Conservation (phyloP, 2,113 vertebrate species). For the Pundamilia nyererei region DNA sequence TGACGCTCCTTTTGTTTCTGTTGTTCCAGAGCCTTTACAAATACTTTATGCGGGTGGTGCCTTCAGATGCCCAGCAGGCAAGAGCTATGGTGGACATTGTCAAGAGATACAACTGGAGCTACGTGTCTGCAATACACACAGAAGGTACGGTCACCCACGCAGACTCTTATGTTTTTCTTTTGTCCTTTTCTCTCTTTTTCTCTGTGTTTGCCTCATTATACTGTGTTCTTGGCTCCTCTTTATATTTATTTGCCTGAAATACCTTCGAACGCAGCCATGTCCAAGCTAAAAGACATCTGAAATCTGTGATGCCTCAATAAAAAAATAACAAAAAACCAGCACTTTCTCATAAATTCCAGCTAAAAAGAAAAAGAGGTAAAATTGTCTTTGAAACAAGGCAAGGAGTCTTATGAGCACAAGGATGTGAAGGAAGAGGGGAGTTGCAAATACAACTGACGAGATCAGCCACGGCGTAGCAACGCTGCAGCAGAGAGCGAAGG, state of each 20-base stretch:
- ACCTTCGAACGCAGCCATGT: background rate
- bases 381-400: background rate
- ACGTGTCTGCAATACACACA: conserved; percentile 95
- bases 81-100: conserved; percentile 99
- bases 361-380: background rate
- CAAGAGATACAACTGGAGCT: conserved; percentile 98
- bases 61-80: conserved; percentile 94
- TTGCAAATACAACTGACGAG: background rate
- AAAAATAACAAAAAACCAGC: background rate
- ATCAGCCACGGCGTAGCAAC: background rate
- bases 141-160: conserved; percentile 74
- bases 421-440: background rate
- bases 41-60: conserved; percentile 98
- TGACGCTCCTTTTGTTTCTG: background rate
- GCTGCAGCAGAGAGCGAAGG: background rate
- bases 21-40: conserved; percentile 81
- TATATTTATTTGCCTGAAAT: background rate
- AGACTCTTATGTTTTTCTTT: background rate
- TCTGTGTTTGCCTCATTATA: background rate
- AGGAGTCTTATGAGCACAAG: background rate
- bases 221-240: background rate
- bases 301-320: background rate
- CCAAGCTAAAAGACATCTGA: background rate
- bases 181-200: background rate
- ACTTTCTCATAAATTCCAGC: background rate